A percentile compares a stretch with the other conserved stretches of the same genome.
Conservation (phyloP, 2,888 invertebrate genomes). For the Xiphydria camelus region DNA sequence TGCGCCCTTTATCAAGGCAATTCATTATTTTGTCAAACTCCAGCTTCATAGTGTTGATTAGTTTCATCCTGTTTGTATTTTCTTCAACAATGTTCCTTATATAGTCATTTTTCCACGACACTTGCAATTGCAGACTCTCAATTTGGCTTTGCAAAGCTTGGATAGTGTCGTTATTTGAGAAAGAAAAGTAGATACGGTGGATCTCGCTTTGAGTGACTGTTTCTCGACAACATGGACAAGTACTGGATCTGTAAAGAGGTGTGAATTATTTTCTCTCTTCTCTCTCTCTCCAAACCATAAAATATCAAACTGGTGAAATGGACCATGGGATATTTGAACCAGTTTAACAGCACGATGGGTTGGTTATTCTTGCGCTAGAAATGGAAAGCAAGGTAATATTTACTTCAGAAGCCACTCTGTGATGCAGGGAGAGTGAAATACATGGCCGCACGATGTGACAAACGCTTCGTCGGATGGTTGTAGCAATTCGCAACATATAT, state of each 20-base stretch:
- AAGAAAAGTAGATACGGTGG: constrained; percentile 69
- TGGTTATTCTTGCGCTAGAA: too few relatives aligned
- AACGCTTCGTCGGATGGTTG: constrained; percentile 65
- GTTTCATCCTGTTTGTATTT: too few relatives aligned
- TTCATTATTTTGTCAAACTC: too few relatives aligned
- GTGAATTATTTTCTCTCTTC: background rate
- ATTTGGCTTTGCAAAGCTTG: constrained; percentile 69
- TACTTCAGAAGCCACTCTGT: constrained; percentile 73
- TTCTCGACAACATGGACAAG: constrained; percentile 77
- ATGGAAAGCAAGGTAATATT: too few relatives aligned
- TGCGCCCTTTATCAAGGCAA: too few relatives aligned
- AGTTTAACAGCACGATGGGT: too few relatives aligned
- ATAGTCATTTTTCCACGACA: constrained; percentile 62
- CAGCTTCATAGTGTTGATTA: too few relatives aligned
- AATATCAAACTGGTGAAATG: background rate
- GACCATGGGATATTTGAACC: background rate
- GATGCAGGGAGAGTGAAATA: constrained; percentile 70
- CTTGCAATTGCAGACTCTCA: constrained; percentile 66
- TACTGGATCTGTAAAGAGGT: constrained; percentile 64
- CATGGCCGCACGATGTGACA: constrained; percentile 71
- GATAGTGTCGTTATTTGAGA: constrained; percentile 63
- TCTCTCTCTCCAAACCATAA: background rate
- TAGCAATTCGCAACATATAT: constrained; percentile 72
- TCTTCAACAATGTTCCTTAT: too few relatives aligned
- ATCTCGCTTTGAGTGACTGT: constrained; percentile 67